Conservation (phyloP, 2,888 invertebrate genomes). For the Cybosia mesomella region DNA sequence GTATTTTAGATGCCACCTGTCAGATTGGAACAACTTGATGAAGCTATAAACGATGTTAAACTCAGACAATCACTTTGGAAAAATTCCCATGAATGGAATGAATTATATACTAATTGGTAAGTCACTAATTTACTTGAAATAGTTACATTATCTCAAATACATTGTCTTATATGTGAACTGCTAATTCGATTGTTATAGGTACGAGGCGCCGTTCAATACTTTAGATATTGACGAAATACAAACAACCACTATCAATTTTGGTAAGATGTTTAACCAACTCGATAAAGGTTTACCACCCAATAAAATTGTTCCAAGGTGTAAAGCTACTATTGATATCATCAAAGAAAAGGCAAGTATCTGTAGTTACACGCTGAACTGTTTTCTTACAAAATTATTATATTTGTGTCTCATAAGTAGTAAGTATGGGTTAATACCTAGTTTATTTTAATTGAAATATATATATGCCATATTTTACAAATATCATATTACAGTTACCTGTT, state of each 20-base stretch:
- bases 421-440: neutral
- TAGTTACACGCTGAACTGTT: neutral
- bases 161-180: neutral
- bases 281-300: slow-evolving; percentile 95
- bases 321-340: slow-evolving; percentile 92
- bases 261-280: slow-evolving; percentile 91
- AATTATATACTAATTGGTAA: slow-evolving; percentile 89
- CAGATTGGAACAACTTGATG: slow-evolving; percentile 93
- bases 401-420: no score
- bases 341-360: slow-evolving; percentile 89
- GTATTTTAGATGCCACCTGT: slow-evolving; percentile 91
- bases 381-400: no score
- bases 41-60: slow-evolving; percentile 92
- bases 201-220: slow-evolving; percentile 86
- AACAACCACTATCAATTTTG: slow-evolving; percentile 88
- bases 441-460: neutral
- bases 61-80: slow-evolving; percentile 94
- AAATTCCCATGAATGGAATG: slow-evolving; percentile 91
- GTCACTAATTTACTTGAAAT: neutral
- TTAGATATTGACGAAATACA: slow-evolving; percentile 92
- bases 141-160: neutral
- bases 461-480: neutral
- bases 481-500: slow-evolving; percentile 88
- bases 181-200: slow-evolving; percentile 60
- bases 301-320: slow-evolving; percentile 92